A percentile compares a stretch with the other conserved stretches of the same genome.
These are phyloP conservation scores for Tiliacea citrago DNA, from an alignment of 2,888 invertebrate genomes.

Conservation along the genomic window DNA sequence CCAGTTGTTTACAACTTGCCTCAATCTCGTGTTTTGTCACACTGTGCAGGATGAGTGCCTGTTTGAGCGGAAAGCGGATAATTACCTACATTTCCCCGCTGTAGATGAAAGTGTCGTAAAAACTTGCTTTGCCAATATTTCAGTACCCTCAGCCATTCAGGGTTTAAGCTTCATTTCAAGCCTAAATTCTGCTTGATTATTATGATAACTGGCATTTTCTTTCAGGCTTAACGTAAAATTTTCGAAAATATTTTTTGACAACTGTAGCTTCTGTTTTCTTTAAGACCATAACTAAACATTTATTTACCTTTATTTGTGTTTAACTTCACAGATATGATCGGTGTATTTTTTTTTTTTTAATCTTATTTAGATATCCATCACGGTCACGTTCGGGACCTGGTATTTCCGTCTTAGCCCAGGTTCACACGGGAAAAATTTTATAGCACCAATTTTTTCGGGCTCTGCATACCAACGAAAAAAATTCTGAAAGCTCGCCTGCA, in stretches of 20 bases:
- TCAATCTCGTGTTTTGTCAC: slow-evolving; percentile 17
- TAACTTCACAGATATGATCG: not conserved
- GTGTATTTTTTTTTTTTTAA: too few relatives aligned
- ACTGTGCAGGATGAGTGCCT: not conserved
- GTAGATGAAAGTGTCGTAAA: too few relatives aligned
- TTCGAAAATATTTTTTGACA: not conserved
- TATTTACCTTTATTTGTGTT: not conserved
- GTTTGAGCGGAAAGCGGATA: not conserved
- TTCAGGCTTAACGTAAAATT: too few relatives aligned
- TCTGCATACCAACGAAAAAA: too few relatives aligned
- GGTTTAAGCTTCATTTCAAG: not conserved
- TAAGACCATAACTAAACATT: not conserved
- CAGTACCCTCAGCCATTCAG: not conserved
- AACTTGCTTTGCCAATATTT: not conserved
- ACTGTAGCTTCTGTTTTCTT: too few relatives aligned
- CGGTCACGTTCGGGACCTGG: too few relatives aligned
- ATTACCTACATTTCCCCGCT: not conserved
- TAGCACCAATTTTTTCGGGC: too few relatives aligned
- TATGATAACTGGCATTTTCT: not conserved
- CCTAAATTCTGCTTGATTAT: not conserved
- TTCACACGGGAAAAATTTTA: too few relatives aligned
- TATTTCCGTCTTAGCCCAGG: too few relatives aligned
- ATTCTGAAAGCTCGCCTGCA: too few relatives aligned
- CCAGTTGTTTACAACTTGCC: slow-evolving; percentile 16
- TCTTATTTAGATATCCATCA: too few relatives aligned